These are phyloP conservation scores for Melanotaenia parkinsoni DNA, from an alignment of 2,797 vertebrate species.

Conservation along the genomic window DNA sequence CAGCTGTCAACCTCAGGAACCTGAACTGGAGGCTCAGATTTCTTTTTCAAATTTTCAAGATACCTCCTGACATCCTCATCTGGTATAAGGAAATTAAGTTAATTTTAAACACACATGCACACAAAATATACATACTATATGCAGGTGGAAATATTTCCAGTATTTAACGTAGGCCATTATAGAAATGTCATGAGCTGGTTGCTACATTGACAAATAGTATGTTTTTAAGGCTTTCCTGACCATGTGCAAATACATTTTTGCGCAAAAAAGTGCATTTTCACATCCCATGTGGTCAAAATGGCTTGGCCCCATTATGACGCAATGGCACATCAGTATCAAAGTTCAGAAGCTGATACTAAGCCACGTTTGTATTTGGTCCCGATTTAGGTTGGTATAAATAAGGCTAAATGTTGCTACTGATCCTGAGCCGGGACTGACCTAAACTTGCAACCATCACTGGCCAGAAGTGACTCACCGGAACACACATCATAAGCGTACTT, in stretches of 20 bases:
- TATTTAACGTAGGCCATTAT: not conserved
- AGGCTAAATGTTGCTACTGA: not conserved
- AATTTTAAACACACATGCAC: not conserved
- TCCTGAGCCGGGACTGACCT: not conserved
- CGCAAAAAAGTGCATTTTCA: not conserved
- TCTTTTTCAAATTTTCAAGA: slow-evolving; percentile 68
- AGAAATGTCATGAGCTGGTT: not conserved
- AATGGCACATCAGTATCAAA: not conserved
- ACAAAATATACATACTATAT: not conserved
- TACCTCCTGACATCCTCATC: slow-evolving; percentile 89
- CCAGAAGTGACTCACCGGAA: not conserved
- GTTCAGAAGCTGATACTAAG: not conserved
- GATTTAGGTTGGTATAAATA: not conserved
- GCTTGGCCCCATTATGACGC: not conserved
- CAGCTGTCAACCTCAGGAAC: slow-evolving; percentile 92
- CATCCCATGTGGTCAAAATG: not conserved
- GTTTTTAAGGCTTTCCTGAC: not conserved
- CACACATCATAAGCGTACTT: not conserved
- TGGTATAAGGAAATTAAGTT: slow-evolving; percentile 49
- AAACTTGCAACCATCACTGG: not conserved
- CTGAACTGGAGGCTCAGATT: slow-evolving; percentile 87
- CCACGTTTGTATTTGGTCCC: not conserved
- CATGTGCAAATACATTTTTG: not conserved
- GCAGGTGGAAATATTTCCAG: not conserved
- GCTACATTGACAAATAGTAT: not conserved